Percentiles rank a stretch among this genome's conserved stretches.
phyloP scores from a whole-genome alignment of 2,113 vertebrate species.

The Nycticebus coucang region DNA sequence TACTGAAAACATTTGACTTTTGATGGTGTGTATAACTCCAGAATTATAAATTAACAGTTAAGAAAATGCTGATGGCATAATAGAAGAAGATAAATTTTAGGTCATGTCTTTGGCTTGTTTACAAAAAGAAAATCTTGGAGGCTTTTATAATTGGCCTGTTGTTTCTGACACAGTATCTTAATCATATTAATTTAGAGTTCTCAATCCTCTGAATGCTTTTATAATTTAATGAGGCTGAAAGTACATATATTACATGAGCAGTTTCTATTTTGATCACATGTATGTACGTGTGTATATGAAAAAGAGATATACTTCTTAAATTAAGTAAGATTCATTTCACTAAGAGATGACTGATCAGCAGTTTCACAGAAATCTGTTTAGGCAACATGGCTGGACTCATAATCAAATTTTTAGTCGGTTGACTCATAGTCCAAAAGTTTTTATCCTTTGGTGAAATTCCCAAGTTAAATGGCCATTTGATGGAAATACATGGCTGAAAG shows the following conservation, averaged over 20 bases:
- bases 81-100: not conserved
- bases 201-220: not conserved
- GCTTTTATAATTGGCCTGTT: not conserved
- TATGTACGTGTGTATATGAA: not conserved
- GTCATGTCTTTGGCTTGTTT: not conserved
- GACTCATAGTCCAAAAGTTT: conserved; percentile 61
- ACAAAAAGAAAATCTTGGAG: conserved; percentile 3
- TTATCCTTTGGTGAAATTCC: conserved; percentile 65
- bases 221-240: not conserved
- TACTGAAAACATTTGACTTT: conserved; percentile 42
- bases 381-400: not conserved
- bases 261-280: not conserved
- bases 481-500: conserved; percentile 63
- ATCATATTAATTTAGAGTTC: not conserved
- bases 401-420: conserved; percentile 64
- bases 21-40: not conserved
- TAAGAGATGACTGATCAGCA: not conserved
- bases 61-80: conserved; percentile 18
- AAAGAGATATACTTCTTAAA: not conserved
- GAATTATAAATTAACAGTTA: not conserved
- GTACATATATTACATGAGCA: not conserved
- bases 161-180: conserved; percentile 39
- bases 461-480: conserved; percentile 68
- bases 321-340: conserved; percentile 16
- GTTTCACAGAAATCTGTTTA: conserved; percentile 27